Evolutionary conservation across 1,140 invertebrate species (phyloP), one percentile per base, ranked within the genome.

Genomic region (Coelopa frigida): DNA sequence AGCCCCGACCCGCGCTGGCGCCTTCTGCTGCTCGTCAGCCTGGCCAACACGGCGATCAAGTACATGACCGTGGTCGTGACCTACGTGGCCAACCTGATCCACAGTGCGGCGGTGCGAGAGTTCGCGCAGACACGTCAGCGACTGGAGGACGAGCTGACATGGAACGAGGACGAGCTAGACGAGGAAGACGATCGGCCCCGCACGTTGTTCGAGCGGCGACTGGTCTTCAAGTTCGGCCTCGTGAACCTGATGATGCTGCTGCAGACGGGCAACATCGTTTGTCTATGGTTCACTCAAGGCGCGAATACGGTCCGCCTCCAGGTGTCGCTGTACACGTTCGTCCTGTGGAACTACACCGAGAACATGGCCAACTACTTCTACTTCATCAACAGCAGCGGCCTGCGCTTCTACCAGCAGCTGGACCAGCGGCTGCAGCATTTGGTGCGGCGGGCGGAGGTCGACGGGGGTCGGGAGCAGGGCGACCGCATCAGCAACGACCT

Each of bases 301-400:
- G 29, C 48, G 6, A 38, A 47, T 10, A 12, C 1, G 36, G 37
- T 60, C 22, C 57, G 59, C 1, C 44, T 50, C 0, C 51, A 64
- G 18, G 61, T 61, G 5, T 48, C 57, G 32, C 49, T 64, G 5
- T 65, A 65, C n/a, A 55, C 53, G n/a, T 65, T 65, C 33, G 51
- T 65, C 3, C 48, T 65, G 29, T 64, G 61, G 61, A 64, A 63
- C 38, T 64, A 64, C 11, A 64, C 61, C 15, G 61, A 64, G 22
- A 60, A 61, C 27, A 64, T 65, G 61, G 61, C 61, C 0, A 57
- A 65, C 23, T 65, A 60, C n/a, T 61, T 61, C 29, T 65, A 58
- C 21, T 65, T 53, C 29, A 57, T 65, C 7, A 61, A 50, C 27
- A 31, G 41, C 46, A 57, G 53, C 5, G 57, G 56, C 4, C 37